Evolutionary conservation across 1,140 invertebrate species (phyloP).

Genomic region (Maconellicoccus hirsutus): DNA sequence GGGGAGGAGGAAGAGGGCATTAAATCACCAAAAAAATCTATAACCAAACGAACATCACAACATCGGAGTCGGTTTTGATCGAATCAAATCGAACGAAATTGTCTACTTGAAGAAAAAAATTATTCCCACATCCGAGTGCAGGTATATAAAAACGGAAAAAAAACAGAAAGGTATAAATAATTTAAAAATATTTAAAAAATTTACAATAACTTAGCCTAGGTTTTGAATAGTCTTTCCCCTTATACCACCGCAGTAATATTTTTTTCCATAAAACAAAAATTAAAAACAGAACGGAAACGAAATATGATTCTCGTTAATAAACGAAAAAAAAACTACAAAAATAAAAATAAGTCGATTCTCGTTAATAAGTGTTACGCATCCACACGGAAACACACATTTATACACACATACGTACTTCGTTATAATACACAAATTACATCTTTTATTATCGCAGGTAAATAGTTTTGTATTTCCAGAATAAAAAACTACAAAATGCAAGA

Average conservation of each 20-base stretch:
- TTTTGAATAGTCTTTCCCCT: slow-evolving; percentile 9
- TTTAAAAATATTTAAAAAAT: slow-evolving; percentile 23
- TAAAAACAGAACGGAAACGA: neutral
- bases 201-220: slow-evolving; percentile 18
- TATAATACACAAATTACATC: neutral
- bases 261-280: neutral
- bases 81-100: slow-evolving; percentile 5
- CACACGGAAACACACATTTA: neutral
- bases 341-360: neutral
- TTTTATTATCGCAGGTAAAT: neutral
- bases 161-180: slow-evolving; percentile 22
- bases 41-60: neutral
- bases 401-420: neutral
- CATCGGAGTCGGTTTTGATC: neutral
- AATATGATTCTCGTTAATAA: neutral
- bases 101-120: slow-evolving; percentile 1
- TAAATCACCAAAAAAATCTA: neutral
- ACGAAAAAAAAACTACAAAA: neutral
- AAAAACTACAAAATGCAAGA: neutral
- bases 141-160: slow-evolving; percentile 17
- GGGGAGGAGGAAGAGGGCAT: neutral
- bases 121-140: slow-evolving; percentile 15
- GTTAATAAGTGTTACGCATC: neutral
- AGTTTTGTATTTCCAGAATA: neutral
- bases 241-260: neutral